Percentiles rank a stretch among this genome's conserved stretches.
Conservation (phyloP, 92 coral and sea anemone species). For the Umimayanthus chanpuru region DNA sequence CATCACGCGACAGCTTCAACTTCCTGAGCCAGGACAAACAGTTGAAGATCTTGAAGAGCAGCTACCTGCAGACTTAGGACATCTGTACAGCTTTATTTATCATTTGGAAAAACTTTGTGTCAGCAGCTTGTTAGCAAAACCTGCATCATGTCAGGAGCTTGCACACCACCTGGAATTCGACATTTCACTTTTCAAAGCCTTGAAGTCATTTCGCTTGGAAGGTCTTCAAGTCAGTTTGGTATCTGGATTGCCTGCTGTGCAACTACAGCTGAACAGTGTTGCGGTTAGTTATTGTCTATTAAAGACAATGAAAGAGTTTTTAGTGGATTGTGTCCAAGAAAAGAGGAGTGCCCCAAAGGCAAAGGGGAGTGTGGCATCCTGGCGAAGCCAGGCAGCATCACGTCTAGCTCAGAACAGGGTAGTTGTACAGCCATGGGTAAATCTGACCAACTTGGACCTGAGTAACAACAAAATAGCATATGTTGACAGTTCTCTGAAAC, state of each 20-base stretch:
- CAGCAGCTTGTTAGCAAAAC: constrained; percentile 47
- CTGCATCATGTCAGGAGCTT: constrained; percentile 71
- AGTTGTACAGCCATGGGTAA: constrained; percentile 92
- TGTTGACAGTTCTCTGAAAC: constrained; percentile 87
- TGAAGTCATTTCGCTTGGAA: constrained; percentile 71
- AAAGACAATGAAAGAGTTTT: constrained; percentile 85
- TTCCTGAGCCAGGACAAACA: constrained; percentile 75
- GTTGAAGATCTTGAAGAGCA: constrained; percentile 60
- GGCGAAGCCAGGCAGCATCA: constrained; percentile 87
- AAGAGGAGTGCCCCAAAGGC: constrained; percentile 76
- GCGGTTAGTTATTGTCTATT: constrained; percentile 73
- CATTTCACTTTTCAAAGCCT: constrained; percentile 85
- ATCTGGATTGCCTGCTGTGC: constrained; percentile 72
- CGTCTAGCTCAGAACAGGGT: constrained; percentile 82
- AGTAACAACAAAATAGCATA: constrained; percentile 80
- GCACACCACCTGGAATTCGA: constrained; percentile 92
- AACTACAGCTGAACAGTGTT: constrained; percentile 76
- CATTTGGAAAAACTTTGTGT: constrained; percentile 77
- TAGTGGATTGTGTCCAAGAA: constrained; percentile 78
- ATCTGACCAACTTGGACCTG: constrained; percentile 73
- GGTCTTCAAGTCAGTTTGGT: constrained; percentile 82
- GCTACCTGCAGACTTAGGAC: constrained; percentile 72
- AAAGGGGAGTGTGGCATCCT: constrained; percentile 73
- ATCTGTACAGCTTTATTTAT: constrained; percentile 86
- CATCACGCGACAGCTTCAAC: constrained; percentile 87